phyloP scores from a whole-genome alignment of 2,888 invertebrate species.

The Osedax fenrisi region DNA sequence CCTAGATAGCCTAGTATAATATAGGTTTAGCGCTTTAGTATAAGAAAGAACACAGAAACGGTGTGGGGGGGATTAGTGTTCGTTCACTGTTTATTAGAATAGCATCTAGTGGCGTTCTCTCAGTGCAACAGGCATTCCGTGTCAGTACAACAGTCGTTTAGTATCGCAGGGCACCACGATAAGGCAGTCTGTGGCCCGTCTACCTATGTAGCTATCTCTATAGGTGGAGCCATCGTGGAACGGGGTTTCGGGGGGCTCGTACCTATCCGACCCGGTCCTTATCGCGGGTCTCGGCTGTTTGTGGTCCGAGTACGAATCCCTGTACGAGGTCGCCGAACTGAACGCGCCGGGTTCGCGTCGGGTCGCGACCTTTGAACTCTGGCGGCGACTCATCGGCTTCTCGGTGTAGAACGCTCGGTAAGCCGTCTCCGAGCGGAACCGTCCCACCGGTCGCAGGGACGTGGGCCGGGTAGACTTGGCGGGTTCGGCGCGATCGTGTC shows the following conservation, averaged over 20 bases:
- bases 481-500: not conserved
- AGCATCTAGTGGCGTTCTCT: no score
- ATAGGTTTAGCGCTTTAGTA: no score
- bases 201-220: not conserved
- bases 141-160: conserved; percentile 14
- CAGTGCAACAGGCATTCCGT: no score
- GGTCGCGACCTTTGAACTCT: not conserved
- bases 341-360: not conserved
- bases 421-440: not conserved
- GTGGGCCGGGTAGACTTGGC: not conserved
- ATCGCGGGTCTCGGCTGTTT: not conserved
- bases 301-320: not conserved
- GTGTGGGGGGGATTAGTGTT: no score
- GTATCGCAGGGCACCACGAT: not conserved
- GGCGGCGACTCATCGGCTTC: not conserved
- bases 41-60: no score
- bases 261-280: not conserved
- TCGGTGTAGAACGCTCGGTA: not conserved
- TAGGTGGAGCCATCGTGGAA: not conserved
- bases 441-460: not conserved
- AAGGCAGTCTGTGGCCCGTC: no score
- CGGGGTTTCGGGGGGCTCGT: not conserved
- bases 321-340: not conserved
- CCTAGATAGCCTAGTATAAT: no score
- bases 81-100: no score